Percentiles rank a stretch among this genome's conserved stretches.
Conservation (phyloP, 1,140 invertebrate genomes). For the Homalodisca vitripennis region DNA sequence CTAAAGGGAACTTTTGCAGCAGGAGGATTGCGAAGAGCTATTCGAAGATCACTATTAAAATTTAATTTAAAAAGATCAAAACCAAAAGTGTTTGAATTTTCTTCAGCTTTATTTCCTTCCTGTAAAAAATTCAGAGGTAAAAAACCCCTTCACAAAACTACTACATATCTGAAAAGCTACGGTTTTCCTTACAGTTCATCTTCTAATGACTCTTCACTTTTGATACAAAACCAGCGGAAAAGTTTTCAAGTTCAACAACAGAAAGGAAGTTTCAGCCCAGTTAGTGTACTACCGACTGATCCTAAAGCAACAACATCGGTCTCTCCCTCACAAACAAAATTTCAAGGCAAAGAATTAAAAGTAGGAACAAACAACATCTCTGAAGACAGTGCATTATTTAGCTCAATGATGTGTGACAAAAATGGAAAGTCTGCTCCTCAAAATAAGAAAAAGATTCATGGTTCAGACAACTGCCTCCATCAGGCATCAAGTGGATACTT, state of each 20-base stretch:
- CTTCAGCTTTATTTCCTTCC: slow-evolving; percentile 53
- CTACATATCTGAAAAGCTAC: slow-evolving; percentile 16
- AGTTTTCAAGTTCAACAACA: background rate
- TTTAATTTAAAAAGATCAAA: slow-evolving; percentile 45
- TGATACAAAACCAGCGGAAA: background rate
- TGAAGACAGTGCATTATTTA: slow-evolving; percentile 66
- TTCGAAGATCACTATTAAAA: slow-evolving; percentile 52
- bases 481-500: slow-evolving; percentile 57
- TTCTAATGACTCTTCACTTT: slow-evolving; percentile 12
- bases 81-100: slow-evolving; percentile 50
- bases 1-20: slow-evolving; percentile 51
- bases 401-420: slow-evolving; percentile 48
- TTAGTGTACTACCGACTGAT: background rate
- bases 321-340: background rate
- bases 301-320: background rate
- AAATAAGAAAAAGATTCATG: background rate
- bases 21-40: slow-evolving; percentile 56
- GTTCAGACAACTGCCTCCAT: slow-evolving; percentile 22
- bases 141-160: background rate
- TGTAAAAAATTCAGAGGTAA: slow-evolving; percentile 44
- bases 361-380: slow-evolving; percentile 45
- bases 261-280: background rate
- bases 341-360: background rate
- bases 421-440: background rate
- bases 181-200: slow-evolving; percentile 13